phyloP scores from a whole-genome alignment of 2,113 vertebrate species.

The Sus scrofa region T2T-Sscrofa CM000819.6:111684001-111684500 shows the following conservation, averaged over 20 bases:
- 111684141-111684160: constrained; percentile 51
- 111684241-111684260: constrained; percentile 73
- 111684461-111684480: constrained; percentile 58
- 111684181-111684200: constrained; percentile 41
- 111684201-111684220: constrained; percentile 71
- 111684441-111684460: constrained; percentile 64
- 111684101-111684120: constrained; percentile 48
- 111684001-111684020: not conserved
- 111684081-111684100: constrained; percentile 48
- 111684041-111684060: not conserved
- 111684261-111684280: constrained; percentile 64
- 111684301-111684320: constrained; percentile 47
- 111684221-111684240: constrained; percentile 60
- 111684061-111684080: not conserved
- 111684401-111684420: constrained; percentile 60
- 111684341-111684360: constrained; percentile 54
- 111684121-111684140: constrained; percentile 71
- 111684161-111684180: constrained; percentile 62
- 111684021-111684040: not conserved
- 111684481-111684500: constrained; percentile 53
- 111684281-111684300: constrained; percentile 55
- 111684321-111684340: constrained; percentile 24
- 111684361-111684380: constrained; percentile 70
- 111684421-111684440: constrained; percentile 68
- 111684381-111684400: constrained; percentile 39